Conservation (phyloP, 2,113 vertebrate species). For the Erinaceus europaeus region DNA sequence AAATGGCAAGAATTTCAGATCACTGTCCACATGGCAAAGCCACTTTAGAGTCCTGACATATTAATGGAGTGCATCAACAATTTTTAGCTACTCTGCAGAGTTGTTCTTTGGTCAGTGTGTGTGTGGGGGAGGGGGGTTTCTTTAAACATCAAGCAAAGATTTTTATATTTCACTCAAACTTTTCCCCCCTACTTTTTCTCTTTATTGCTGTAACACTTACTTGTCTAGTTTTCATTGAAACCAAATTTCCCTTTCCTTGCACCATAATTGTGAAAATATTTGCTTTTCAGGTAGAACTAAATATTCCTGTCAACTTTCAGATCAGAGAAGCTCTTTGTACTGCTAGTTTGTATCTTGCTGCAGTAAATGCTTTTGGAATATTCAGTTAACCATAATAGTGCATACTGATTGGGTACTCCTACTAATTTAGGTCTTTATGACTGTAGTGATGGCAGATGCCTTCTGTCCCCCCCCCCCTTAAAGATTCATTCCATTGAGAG, state of each 20-base stretch:
- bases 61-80: neutral
- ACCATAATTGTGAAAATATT: neutral
- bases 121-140: neutral
- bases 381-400: neutral
- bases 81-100: neutral
- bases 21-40: neutral
- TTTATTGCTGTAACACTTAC: neutral
- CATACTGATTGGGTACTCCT: neutral
- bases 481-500: neutral
- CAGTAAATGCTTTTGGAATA: neutral
- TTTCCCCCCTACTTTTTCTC: neutral
- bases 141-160: neutral
- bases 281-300: neutral
- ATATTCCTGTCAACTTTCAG: neutral
- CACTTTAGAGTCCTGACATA: neutral
- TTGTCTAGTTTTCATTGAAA: neutral
- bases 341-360: neutral
- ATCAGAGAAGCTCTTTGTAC: neutral
- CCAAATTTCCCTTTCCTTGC: neutral
- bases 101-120: neutral
- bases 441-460: neutral
- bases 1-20: conserved; percentile 49
- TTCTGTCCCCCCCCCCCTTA: neutral
- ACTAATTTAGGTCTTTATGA: neutral
- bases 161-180: neutral